Percentiles rank a stretch among this genome's conserved stretches.
Conservation (phyloP, 2,113 vertebrate species). For the Ivindomyrus marchei region DNA sequence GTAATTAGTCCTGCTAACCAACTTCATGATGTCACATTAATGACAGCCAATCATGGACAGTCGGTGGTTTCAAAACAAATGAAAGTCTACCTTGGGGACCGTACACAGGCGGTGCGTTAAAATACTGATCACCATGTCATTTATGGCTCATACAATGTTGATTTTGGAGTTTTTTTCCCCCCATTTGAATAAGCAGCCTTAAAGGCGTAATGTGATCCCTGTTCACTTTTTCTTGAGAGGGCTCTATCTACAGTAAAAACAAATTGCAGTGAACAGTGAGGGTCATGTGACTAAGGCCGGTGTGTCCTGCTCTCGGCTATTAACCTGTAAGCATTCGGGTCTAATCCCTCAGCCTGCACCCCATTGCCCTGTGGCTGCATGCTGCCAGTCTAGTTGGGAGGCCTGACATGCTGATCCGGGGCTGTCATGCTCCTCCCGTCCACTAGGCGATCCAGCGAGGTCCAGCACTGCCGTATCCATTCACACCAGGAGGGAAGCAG, state of each 20-base stretch:
- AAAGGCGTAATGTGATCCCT: not conserved
- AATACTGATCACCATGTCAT: not conserved
- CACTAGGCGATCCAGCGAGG: conserved; percentile 85
- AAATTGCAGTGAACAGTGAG: not conserved
- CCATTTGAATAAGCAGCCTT: not conserved
- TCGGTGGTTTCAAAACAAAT: not conserved
- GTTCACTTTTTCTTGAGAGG: not conserved
- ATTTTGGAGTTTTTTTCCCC: not conserved
- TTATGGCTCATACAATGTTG: not conserved
- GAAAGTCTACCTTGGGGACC: not conserved
- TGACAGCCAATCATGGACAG: not conserved
- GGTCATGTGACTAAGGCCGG: not conserved
- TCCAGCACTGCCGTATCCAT: conserved; percentile 96
- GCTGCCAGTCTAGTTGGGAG: not conserved
- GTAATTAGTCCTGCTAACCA: not conserved
- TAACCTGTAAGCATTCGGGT: not conserved
- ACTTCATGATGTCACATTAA: not conserved
- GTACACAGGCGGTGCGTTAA: not conserved
- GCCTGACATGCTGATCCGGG: not conserved
- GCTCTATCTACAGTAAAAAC: not conserved
- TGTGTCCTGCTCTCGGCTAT: not conserved
- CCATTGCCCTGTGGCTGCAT: not conserved
- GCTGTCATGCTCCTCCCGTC: not conserved
- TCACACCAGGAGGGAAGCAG: conserved; percentile 89
- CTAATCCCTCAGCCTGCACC: not conserved